phyloP scores from a whole-genome alignment of 23 tunicate species.

The Trididemnum clinides region DNA sequence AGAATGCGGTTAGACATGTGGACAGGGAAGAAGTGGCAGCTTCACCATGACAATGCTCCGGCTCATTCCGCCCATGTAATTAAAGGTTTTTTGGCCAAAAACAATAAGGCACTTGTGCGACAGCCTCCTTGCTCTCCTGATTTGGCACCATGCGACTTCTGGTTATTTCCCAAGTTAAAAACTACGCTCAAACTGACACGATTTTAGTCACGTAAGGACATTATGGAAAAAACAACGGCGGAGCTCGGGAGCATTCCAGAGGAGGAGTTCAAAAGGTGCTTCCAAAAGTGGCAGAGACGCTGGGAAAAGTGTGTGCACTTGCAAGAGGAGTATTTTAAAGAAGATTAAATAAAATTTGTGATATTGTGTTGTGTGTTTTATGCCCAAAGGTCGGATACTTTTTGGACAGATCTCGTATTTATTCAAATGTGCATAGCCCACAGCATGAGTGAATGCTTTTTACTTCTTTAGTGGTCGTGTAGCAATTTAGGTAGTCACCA shows the following conservation, averaged over 20 bases:
- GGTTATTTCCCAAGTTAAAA: not conserved
- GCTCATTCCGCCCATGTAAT: not conserved
- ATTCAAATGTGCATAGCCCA: no score
- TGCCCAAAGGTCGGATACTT: not conserved
- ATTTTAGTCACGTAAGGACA: not conserved
- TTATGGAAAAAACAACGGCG: not conserved
- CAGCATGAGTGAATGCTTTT: no score
- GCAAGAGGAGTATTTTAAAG: not conserved
- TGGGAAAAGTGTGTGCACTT: not conserved
- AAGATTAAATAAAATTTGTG: not conserved
- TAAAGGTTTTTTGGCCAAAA: not conserved
- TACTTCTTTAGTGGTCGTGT: no score
- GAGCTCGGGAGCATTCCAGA: slow-evolving; percentile 10
- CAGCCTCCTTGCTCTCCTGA: not conserved
- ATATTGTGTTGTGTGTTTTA: slow-evolving; percentile 12
- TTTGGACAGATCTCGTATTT: not conserved
- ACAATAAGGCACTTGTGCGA: not conserved
- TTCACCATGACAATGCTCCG: slow-evolving; percentile 14
- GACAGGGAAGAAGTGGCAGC: not conserved
- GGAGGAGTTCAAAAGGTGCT: not conserved
- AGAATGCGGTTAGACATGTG: not conserved
- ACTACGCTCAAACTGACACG: not conserved
- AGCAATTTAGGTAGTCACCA: no score
- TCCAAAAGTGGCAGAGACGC: not conserved
- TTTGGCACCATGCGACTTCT: slow-evolving; percentile 6